Conservation (phyloP, 2,888 invertebrate genomes). For the Halictus ligatus region DNA sequence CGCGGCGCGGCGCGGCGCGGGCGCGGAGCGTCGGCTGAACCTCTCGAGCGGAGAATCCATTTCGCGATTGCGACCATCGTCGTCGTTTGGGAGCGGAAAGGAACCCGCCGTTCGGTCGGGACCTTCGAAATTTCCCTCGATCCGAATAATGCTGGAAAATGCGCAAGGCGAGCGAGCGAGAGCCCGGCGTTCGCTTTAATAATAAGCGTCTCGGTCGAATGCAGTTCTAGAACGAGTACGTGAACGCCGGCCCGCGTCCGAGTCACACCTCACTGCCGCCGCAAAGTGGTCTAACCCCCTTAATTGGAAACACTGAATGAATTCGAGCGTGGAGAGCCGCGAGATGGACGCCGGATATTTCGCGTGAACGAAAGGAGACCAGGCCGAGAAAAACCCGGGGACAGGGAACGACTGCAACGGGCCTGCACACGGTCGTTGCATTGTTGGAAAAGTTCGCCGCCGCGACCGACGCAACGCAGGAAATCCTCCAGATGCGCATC, state of each 20-base stretch:
- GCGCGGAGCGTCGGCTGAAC: neutral
- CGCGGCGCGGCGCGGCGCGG: neutral
- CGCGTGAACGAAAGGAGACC: conserved; percentile 14
- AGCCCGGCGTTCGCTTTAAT: conserved; percentile 52
- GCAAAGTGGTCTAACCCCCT: conserved; percentile 72
- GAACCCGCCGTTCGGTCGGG: neutral
- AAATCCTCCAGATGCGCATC: conserved; percentile 59
- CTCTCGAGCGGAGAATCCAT: conserved; percentile 15
- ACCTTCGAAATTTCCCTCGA: conserved; percentile 30
- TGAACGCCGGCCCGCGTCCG: conserved; percentile 64
- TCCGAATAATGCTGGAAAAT: conserved; percentile 45
- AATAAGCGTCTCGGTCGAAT: conserved; percentile 71
- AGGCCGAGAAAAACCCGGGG: conserved; percentile 30
- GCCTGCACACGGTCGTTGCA: conserved; percentile 27
- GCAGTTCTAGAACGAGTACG: conserved; percentile 72
- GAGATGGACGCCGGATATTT: conserved; percentile 22
- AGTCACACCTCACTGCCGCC: conserved; percentile 73
- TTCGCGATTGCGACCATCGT: conserved; percentile 4
- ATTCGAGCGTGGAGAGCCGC: conserved; percentile 64
- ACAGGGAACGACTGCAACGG: conserved; percentile 25
- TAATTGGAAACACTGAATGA: conserved; percentile 73
- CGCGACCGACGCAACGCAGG: conserved; percentile 49
- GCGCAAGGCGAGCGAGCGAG: neutral
- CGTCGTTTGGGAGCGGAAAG: neutral
- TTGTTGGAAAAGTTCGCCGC: conserved; percentile 39